Evolutionary conservation across 2,113 vertebrate species (phyloP), one percentile per base, ranked within the genome.

Genomic region (Myrmophylax atrothorax): DNA sequence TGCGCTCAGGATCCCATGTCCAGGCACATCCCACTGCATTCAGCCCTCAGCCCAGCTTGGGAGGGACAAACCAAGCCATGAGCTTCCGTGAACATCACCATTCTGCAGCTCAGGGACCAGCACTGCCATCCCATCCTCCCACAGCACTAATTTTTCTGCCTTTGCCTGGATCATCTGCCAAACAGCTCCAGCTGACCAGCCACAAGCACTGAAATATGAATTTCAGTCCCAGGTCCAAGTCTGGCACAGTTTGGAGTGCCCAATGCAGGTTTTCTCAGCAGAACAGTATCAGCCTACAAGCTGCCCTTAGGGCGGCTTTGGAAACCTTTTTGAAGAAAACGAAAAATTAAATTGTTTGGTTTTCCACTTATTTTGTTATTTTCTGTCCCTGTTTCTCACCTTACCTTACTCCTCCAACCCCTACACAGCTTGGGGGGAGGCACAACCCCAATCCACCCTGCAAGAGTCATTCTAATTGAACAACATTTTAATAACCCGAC

Each of bases 401-500:
- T 85, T 62, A 38, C 40, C 38, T 89, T 42, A 19, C 23, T 83
- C 64, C 33, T 62, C 17, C 42, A 52, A 37, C 8, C 28, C 29
- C 24, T 56, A 5, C 1, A 0, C 37, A 81, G 63, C 38, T 49
- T 11, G 0, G 0, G 25, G 37, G 44, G 10, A 89, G n/a, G 44
- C 18, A 9, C 3, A 9, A 78, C 44, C 28, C 22, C 26, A 47
- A 5, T 9, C 64, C 46, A 84, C 62, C 37, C 88, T 26, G 37
- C 0, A 0, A 95, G 68, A 75, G 66, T 72, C 59, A 33, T 69
- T 68, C 86, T 42, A 64, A 35, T 25, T 50, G 76, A 95, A 62
- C 60, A 81, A 78, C n/a, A 20, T 89, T 96, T 92, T 58, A 96
- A 94, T 96, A 76, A 89, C 90, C 60, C 0, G 1, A 63, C 64